Evolutionary conservation across 2,797 vertebrate species (phyloP).

Genomic region (Mareca strepera): DNA sequence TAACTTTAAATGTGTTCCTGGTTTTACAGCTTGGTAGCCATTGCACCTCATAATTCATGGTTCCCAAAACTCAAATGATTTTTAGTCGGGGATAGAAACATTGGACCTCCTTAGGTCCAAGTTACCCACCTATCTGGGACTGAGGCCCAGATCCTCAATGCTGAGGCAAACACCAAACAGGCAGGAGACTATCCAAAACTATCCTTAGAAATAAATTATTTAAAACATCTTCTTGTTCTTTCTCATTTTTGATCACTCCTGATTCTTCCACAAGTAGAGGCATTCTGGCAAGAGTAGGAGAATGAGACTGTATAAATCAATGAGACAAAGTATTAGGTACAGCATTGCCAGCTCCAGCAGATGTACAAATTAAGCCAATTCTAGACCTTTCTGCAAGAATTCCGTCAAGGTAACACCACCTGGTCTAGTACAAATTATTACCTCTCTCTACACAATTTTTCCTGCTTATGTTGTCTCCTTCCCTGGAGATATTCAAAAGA

Average conservation of each 20-base stretch:
- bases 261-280: not conserved
- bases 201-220: not conserved
- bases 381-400: not conserved
- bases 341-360: not conserved
- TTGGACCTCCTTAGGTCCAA: not conserved
- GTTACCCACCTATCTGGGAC: not conserved
- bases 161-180: not conserved
- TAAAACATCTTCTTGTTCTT: not conserved
- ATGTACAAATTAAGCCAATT: not conserved
- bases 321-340: not conserved
- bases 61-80: not conserved
- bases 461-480: not conserved
- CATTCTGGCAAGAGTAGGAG: not conserved
- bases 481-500: not conserved
- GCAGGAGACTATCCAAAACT: not conserved
- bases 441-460: not conserved
- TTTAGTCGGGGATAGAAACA: not conserved
- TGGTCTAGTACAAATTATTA: not conserved
- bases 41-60: fast-evolving
- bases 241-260: not conserved
- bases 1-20: not conserved
- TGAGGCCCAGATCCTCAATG: not conserved
- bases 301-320: not conserved
- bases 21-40: not conserved
- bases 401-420: not conserved